Evolutionary conservation across 23 tunicate species (phyloP), one percentile per base, ranked within the genome.

Genomic region (Phallusia fumigata): DNA sequence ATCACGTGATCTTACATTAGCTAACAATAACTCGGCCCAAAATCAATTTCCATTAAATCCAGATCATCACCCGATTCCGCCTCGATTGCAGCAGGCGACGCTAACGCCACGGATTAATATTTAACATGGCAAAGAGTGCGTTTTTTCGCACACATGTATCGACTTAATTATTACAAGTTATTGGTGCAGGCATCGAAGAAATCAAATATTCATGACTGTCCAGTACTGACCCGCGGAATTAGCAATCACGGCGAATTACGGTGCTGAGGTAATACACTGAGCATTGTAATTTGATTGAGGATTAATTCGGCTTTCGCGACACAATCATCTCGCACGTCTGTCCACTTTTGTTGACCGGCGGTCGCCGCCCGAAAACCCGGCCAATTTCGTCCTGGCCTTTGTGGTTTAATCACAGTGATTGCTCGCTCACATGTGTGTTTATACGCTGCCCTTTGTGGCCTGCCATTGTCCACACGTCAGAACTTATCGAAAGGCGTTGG

Each of bases 191-290:
- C 47, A 10, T 40, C 5, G 47, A 40, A 40, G 2, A 24, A 58
- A 58, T 58, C 15, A 58, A 58, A 58, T 58, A 58, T 58, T 58
- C 26, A 58, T 58, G 69, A 58, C 69, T 24, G 69, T 16, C 28
- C 69, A 24, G 69, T 13, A 22, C 11, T 24, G 69, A 58, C 69
- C 69, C 69, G 5, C 3, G 69, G 28, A 58, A 58, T 58, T 24
- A 58, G 28, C 69, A 58, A 58, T 58, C 69, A 58, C 69, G 69
- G 13, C 69, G 69, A 58, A 58, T 58, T 58, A 58, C 15, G 28
- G 69, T 58, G 69, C 5, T 58, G 69, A 58, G 3, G 69, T 58
- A 2, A 6, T 24, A 22, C 69, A 21, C 69, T 3, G 26, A 13
- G 28, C 69, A 58, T 8, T 8, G 69, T 58, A 24, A 58, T 58